These are phyloP conservation scores for Cylloceria caligata DNA, from an alignment of 2,888 invertebrate genomes.

Conservation along the genomic window DNA sequence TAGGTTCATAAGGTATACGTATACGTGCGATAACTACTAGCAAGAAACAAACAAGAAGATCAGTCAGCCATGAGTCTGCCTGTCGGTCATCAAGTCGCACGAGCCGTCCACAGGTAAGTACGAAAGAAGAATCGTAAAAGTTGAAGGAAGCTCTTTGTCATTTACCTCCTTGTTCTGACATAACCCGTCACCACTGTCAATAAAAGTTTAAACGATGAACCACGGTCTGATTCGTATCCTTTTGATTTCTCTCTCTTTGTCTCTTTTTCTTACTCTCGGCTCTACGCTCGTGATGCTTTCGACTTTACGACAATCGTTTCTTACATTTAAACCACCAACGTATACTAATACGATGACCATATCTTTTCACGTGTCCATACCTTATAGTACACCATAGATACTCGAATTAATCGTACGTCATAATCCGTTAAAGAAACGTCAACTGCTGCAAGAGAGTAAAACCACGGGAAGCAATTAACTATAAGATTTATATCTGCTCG, in stretches of 20 bases:
- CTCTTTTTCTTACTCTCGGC: not conserved
- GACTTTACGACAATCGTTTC: conserved; percentile 32
- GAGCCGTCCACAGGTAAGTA: conserved; percentile 3
- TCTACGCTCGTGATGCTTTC: not conserved
- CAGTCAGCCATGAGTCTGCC: conserved; percentile 21
- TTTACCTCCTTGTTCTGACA: not conserved
- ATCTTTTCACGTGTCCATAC: not conserved
- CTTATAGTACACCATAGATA: not conserved
- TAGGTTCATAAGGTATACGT: not conserved
- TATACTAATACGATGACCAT: not conserved
- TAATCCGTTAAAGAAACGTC: not conserved
- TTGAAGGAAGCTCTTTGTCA: conserved; percentile 42
- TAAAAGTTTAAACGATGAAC: conserved; percentile 12
- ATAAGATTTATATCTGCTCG: too few relatives aligned
- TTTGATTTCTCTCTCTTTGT: conserved; percentile 40
- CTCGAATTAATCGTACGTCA: not conserved
- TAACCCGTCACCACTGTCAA: conserved; percentile 2
- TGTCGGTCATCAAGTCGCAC: conserved; percentile 38
- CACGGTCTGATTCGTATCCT: not conserved
- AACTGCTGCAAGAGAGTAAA: not conserved
- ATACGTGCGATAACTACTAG: not conserved
- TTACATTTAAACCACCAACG: conserved; percentile 3
- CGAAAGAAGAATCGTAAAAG: conserved; percentile 36
- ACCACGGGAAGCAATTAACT: not conserved
- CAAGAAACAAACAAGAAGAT: not conserved